Percentiles rank a stretch among this genome's conserved stretches.
Conservation (phyloP, 2,797 vertebrate species). For the Anomalospiza imberbis region DNA sequence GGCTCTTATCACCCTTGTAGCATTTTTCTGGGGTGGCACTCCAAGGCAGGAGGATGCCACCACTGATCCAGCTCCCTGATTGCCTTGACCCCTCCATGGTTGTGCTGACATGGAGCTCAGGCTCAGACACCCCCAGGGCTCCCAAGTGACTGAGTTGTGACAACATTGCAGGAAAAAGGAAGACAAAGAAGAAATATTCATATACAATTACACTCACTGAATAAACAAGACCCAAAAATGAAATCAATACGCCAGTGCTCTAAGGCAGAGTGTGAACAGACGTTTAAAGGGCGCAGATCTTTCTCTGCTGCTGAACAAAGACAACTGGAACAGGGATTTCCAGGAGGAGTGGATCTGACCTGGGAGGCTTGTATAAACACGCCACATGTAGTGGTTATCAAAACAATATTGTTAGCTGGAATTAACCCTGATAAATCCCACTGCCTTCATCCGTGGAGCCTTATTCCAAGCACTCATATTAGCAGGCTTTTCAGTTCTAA, state of each 20-base stretch:
- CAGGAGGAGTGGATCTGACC: background rate
- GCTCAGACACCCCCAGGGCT: background rate
- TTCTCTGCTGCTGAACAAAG: background rate
- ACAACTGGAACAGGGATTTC: background rate
- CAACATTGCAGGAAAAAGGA: background rate
- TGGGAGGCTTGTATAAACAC: background rate
- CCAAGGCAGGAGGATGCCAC: background rate
- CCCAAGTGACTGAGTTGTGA: background rate
- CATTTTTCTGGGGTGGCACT: background rate
- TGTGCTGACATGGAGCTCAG: background rate
- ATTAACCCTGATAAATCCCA: background rate
- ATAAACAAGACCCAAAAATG: background rate
- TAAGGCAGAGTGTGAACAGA: background rate
- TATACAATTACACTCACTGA: background rate
- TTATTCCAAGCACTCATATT: background rate
- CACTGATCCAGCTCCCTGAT: background rate
- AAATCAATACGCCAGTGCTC: background rate
- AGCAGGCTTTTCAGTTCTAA: background rate
- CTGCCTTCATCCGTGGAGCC: background rate
- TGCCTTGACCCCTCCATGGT: background rate
- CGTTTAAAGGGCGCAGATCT: background rate
- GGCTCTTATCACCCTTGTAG: background rate
- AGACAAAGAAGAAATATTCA: background rate
- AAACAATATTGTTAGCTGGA: background rate
- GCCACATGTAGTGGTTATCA: background rate